Conservation (phyloP, 2,797 vertebrate species). For the Taeniopygia guttata region DNA sequence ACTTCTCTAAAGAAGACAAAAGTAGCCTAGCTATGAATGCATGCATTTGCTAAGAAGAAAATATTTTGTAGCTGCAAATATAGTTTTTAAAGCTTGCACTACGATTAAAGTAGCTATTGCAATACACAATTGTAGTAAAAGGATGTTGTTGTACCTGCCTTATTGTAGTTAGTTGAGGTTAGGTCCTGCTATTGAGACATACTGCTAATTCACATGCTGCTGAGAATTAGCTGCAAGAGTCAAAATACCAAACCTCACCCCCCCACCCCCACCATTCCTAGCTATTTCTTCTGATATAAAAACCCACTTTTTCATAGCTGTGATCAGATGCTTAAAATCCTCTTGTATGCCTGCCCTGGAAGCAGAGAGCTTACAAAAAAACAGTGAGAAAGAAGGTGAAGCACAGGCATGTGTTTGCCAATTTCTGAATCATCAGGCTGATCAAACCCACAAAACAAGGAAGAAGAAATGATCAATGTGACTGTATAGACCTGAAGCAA, state of each 20-base stretch:
- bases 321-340: background rate
- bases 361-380: background rate
- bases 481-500: background rate
- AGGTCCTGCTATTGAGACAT: background rate
- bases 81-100: background rate
- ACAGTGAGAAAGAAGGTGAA: background rate
- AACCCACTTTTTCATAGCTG: fast-evolving
- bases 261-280: background rate
- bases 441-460: background rate
- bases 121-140: background rate
- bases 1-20: background rate
- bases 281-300: background rate
- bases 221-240: background rate
- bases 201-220: background rate
- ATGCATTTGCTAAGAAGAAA: background rate
- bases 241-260: background rate
- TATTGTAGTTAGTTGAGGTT: background rate
- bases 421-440: background rate
- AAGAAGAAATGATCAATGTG: background rate
- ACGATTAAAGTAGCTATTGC: background rate
- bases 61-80: background rate
- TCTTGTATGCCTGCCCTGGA: background rate
- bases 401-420: background rate
- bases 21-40: background rate
- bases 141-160: background rate